Conservation (phyloP, 92 coral and sea anemone species). For the Porites cylindrica region DNA sequence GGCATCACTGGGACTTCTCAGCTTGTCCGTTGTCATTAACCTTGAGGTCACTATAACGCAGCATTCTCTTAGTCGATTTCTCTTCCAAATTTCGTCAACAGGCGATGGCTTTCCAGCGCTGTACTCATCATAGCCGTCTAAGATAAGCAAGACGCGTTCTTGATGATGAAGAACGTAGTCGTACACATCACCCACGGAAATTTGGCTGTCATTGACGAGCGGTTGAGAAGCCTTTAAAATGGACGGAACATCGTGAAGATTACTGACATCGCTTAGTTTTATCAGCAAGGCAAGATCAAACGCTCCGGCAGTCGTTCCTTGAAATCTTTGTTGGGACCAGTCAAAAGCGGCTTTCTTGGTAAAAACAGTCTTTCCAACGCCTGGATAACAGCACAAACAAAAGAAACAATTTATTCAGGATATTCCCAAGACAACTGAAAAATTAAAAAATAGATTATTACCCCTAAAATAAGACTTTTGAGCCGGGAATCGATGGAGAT, state of each 20-base stretch:
- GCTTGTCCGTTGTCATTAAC: not conserved
- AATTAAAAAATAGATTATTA: not conserved
- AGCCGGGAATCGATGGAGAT: too few species aligned
- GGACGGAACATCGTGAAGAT: not conserved
- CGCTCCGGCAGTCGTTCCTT: not conserved
- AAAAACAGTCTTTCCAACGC: too few species aligned
- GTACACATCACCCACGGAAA: not conserved
- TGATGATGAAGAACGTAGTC: not conserved
- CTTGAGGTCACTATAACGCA: not conserved
- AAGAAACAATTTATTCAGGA: too few species aligned
- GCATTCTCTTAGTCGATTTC: not conserved
- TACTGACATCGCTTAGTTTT: not conserved
- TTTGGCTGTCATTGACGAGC: not conserved
- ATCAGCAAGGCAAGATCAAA: not conserved
- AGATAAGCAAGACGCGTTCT: not conserved
- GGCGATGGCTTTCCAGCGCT: not conserved
- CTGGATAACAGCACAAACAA: too few species aligned
- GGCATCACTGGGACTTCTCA: not conserved
- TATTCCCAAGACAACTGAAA: not conserved
- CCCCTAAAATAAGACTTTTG: too few species aligned
- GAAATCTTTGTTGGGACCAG: not conserved
- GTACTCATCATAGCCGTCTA: slow-evolving; percentile 12
- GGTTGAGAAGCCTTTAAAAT: slow-evolving; percentile 3
- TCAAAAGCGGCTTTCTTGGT: not conserved
- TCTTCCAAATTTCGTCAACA: not conserved